Base-by-base conservation (phyloP, 1,140 invertebrate species). In the Sycophila sp. region DNA sequence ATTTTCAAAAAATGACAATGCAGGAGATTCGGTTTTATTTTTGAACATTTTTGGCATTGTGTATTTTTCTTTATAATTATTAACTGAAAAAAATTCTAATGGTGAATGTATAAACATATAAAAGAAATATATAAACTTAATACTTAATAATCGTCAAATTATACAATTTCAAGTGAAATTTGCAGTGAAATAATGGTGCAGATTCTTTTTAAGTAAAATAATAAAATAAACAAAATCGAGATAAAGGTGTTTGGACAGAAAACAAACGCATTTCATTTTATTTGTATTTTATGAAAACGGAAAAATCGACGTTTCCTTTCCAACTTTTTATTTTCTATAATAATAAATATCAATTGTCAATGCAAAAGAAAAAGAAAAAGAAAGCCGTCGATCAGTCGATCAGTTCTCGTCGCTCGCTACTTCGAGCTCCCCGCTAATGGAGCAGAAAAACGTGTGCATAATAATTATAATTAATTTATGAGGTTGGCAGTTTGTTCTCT, bases 291-390 rank as follows among this genome's bases (percentile, higher is more conserved):
- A 63, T 62, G 58, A 62, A 69, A 69, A 69, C 67, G 67, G 45
- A 63, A 69, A 69, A 69, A 69, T 69, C 67, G 49, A 69, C 58
- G 67, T 69, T 69, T 69, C 58, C 67, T 55, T 34, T 51, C 15
- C 53, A 69, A n/a, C n/a, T 15, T 62, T 69, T 69, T 69, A 62
- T 69, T 69, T 69, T 69, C 58, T 69, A 55, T 70, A 58, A 70
- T 70, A 70, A 70, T 59, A 63, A 69, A 63, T 70, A 56, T 64
- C 38, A 70, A 64, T 56, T 64, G 60, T 58, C 60, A 70, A 56
- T 70, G 68, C 68, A 70, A 69, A 69, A 51, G 28, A 55, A 70
- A 56, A 58, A 47, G 47, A 60, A 63, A 64, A 64, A 38, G 45
- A 70, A 70, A 70, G 68, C 51, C 51, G 63, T 64, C 22, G 40